Conservation (phyloP, 2,888 invertebrate genomes). For the Eupithecia dodoneata region DNA sequence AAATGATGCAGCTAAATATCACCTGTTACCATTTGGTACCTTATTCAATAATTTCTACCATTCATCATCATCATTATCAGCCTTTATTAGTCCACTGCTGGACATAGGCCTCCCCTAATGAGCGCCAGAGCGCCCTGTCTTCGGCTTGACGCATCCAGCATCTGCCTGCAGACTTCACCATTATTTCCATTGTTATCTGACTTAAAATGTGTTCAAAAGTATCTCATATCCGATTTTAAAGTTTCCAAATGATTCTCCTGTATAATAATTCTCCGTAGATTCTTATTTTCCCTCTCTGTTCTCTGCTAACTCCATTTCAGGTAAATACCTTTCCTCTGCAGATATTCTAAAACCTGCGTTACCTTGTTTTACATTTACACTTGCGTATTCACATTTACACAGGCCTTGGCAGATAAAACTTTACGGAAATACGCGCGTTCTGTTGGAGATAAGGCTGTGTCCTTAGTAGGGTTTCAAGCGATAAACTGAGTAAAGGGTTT, state of each 20-base stretch:
- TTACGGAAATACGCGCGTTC: constrained; percentile 20
- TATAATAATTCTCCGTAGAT: neutral
- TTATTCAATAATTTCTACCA: too few species aligned
- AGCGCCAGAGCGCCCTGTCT: too few species aligned
- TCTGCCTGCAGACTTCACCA: too few species aligned
- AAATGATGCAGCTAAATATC: too few species aligned
- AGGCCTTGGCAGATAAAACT: constrained; percentile 16
- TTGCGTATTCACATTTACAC: constrained; percentile 18
- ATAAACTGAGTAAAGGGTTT: neutral
- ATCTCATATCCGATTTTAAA: neutral
- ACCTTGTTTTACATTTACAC: constrained; percentile 18
- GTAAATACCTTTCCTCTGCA: neutral
- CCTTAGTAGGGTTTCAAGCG: neutral
- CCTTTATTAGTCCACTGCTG: too few species aligned
- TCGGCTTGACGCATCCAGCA: too few species aligned
- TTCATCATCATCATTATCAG: too few species aligned
- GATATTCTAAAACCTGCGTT: constrained; percentile 11
- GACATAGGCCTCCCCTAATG: too few species aligned
- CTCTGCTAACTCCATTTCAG: neutral
- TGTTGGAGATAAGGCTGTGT: neutral
- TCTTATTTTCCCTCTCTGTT: neutral
- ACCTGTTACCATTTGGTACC: too few species aligned
- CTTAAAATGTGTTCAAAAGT: neutral
- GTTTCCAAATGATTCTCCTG: neutral
- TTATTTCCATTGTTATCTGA: neutral